phyloP scores from a whole-genome alignment of 2,888 invertebrate genomes.

The Vannuccia rotundouncinata region DNA sequence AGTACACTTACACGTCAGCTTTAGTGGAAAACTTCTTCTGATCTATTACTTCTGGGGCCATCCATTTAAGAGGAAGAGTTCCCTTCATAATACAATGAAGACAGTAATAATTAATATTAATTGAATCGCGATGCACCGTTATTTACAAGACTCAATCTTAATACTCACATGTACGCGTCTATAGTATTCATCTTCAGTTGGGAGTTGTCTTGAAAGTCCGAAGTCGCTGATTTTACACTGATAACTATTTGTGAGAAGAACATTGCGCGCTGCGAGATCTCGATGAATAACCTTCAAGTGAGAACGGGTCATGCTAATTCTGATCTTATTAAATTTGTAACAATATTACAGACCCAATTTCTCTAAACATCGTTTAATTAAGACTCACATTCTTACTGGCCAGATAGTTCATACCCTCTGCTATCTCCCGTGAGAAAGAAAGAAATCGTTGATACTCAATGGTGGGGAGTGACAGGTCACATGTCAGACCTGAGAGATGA shows the following conservation, averaged over 20 bases:
- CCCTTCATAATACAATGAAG: neutral
- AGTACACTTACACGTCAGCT: conserved; percentile 26
- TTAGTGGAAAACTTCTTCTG: conserved; percentile 14
- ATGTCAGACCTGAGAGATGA: neutral
- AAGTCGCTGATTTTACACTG: conserved; percentile 30
- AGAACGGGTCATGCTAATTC: too few relatives aligned
- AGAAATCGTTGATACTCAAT: neutral
- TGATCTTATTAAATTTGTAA: too few relatives aligned
- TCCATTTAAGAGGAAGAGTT: conserved; percentile 30
- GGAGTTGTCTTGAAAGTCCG: conserved; percentile 32
- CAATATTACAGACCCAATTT: too few relatives aligned
- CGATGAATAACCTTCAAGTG: conserved; percentile 33
- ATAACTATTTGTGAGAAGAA: conserved; percentile 11
- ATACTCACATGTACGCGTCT: neutral
- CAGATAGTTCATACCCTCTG: conserved; percentile 6
- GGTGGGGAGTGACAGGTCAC: neutral
- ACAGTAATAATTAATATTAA: too few relatives aligned
- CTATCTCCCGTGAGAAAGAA: neutral
- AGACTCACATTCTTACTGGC: neutral
- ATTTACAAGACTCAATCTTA: too few relatives aligned
- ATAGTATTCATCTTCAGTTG: conserved; percentile 4
- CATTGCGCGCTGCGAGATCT: conserved; percentile 32
- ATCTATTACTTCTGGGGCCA: conserved; percentile 27
- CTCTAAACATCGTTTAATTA: too few relatives aligned
- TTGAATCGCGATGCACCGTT: too few relatives aligned